Evolutionary conservation across 1,140 invertebrate species (phyloP), one percentile per base, ranked within the genome.

Genomic region (Drosophila paulistorum): DNA sequence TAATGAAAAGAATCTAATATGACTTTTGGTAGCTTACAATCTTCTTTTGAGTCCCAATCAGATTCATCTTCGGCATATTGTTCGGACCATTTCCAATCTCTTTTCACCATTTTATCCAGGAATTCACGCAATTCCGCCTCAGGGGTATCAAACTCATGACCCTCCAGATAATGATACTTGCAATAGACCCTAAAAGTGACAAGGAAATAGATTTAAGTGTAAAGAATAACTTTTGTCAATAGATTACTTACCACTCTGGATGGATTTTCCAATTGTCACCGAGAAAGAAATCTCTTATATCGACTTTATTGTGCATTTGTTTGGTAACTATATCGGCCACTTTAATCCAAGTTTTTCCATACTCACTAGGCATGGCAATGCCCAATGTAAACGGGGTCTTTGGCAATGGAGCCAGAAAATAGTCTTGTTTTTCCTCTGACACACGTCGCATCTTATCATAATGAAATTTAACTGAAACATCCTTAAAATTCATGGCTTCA

Each of bases 371-470:
- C 65, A 98, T 92, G 1, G 96, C 96, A 39, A 97, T 94, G 23
- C 90, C 90, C 61, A 92, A 94, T 14, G 96, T 96, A 91, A 98
- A 99, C 0, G 97, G 97, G 1, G 97, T 98, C 20, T 95, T 94
- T 1, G 94, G 94, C 35, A 99, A 91, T 30, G 96, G 95, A 3
- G 95, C 95, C 92, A 95, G 98, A 93, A 96, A 98, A 91, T 98
- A 98, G 91, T 96, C 95, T 78, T 97, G 96, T 67, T 93, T 94
- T 81, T 98, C 95, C 55, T 96, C 94, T 2, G 95, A 95, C 13
- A 98, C 96, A 55, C 98, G 94, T 92, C 95, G 95, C 94, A 97
- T 96, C 76, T 95, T 93, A 90, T 98, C 97, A 81, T 96, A 96
- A 91, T 97, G 96, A 77, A 96, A 94, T 83, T 96, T 96, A 6